These are phyloP conservation scores for Coremacera marginata DNA, from an alignment of 2,888 invertebrate genomes.

Conservation along the genomic window DNA sequence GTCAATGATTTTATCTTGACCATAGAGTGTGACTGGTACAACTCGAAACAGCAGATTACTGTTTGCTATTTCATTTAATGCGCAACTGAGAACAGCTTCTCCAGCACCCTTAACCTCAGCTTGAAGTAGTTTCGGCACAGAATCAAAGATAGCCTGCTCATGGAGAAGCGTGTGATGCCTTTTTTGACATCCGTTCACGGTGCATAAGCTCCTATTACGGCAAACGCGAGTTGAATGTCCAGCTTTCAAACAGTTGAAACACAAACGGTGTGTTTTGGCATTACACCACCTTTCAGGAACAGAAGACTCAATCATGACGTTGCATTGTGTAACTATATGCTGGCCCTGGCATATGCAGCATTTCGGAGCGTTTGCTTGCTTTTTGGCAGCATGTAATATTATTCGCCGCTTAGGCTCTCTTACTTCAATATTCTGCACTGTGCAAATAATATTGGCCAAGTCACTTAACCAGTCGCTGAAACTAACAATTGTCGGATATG, in stretches of 20 bases:
- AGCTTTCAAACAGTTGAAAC: constrained; percentile 27
- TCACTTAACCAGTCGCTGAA: constrained; percentile 38
- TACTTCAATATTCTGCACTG: too few species aligned
- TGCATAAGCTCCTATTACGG: neutral
- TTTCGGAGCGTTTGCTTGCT: too few species aligned
- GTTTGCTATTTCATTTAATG: neutral
- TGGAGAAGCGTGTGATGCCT: constrained; percentile 32
- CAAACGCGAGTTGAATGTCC: constrained; percentile 32
- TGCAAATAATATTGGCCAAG: constrained; percentile 44
- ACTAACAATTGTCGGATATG: neutral
- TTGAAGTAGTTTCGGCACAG: neutral
- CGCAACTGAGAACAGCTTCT: constrained; percentile 24
- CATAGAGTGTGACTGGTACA: constrained; percentile 31
- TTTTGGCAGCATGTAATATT: too few species aligned
- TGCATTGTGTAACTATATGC: too few species aligned
- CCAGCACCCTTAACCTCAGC: neutral
- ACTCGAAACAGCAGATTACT: constrained; percentile 32
- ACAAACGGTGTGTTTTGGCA: neutral
- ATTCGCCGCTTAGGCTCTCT: too few species aligned
- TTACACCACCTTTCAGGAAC: too few species aligned
- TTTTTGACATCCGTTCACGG: neutral
- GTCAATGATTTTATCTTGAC: constrained; percentile 6
- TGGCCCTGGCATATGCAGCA: too few species aligned
- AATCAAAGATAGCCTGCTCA: neutral
- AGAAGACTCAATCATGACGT: too few species aligned